phyloP scores from a whole-genome alignment of 1,140 invertebrate genomes.

The Metaphire vulgaris region DNA sequence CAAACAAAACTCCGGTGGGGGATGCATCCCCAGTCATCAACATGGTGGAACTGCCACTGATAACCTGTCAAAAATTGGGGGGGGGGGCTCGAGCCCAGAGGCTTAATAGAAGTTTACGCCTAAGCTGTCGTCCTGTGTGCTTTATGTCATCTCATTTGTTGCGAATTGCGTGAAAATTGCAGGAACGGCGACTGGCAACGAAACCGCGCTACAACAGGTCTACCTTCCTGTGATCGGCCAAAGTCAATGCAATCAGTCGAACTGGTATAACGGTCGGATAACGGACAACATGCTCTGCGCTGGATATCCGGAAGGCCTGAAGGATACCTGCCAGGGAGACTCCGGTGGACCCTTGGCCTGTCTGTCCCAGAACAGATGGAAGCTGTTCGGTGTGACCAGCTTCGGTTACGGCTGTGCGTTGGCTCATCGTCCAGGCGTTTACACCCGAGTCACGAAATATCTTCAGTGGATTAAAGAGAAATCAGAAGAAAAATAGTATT shows the following conservation, averaged over 20 bases:
- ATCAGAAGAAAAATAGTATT: too few relatives aligned
- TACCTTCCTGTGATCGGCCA: neutral
- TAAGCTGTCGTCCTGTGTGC: too few relatives aligned
- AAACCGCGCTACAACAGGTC: neutral
- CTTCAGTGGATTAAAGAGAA: conserved; percentile 43
- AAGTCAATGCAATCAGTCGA: neutral
- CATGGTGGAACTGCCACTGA: too few relatives aligned
- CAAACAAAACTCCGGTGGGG: too few relatives aligned
- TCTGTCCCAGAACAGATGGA: conserved; percentile 59
- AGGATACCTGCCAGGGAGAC: conserved; percentile 84
- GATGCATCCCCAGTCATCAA: too few relatives aligned
- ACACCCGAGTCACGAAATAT: conserved; percentile 42
- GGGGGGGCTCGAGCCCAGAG: too few relatives aligned
- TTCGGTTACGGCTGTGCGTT: conserved; percentile 73
- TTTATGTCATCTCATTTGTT: too few relatives aligned
- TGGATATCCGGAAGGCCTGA: conserved; percentile 70
- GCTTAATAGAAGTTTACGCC: too few relatives aligned
- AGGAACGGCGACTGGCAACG: too few relatives aligned
- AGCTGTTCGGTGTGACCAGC: conserved; percentile 72
- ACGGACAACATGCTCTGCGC: conserved; percentile 83
- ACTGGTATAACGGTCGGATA: conserved; percentile 61
- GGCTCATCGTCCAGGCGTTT: conserved; percentile 44
- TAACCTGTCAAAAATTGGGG: too few relatives aligned
- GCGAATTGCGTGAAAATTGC: too few relatives aligned
- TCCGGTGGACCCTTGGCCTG: conserved; percentile 70